Percentiles rank a stretch among this genome's conserved stretches.
Evolutionary conservation across 2,888 invertebrate species (phyloP).

Genomic region (Epinotia brunnichana): DNA sequence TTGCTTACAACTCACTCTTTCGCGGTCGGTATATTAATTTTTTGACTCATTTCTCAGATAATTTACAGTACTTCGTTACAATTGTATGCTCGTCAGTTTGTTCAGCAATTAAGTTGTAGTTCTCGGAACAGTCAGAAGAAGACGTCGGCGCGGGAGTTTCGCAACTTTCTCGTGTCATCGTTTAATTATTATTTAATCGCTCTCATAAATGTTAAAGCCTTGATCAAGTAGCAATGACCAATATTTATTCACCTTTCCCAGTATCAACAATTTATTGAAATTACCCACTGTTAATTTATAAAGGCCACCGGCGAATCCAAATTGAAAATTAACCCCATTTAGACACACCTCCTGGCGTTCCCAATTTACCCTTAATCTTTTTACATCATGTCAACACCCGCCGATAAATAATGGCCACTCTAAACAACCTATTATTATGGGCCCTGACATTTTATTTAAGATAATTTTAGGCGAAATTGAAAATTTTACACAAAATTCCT

Average conservation of each 20-base stretch:
- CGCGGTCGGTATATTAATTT: conserved; percentile 46
- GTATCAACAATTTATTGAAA: conserved; percentile 71
- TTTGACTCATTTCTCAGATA: conserved; percentile 45
- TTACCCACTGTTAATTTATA: conserved; percentile 68
- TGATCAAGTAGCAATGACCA: conserved; percentile 65
- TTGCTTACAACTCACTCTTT: conserved; percentile 43
- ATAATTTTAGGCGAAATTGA: conserved; percentile 75
- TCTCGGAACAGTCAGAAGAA: conserved; percentile 55
- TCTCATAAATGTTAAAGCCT: conserved; percentile 62
- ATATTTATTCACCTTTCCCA: conserved; percentile 68
- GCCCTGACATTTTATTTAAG: conserved; percentile 78
- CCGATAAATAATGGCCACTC: conserved; percentile 76
- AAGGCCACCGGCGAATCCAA: conserved; percentile 76
- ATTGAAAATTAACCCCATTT: conserved; percentile 82
- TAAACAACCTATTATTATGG: conserved; percentile 79
- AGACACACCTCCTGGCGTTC: conserved; percentile 76
- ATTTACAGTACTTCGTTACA: conserved; percentile 50
- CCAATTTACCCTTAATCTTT: conserved; percentile 65
- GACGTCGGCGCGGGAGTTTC: conserved; percentile 54
- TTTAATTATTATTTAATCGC: conserved; percentile 69
- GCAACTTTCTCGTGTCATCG: conserved; percentile 63
- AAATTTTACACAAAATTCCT: conserved; percentile 68
- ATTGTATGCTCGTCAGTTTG: conserved; percentile 48
- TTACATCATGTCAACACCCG: conserved; percentile 78
- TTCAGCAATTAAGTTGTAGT: conserved; percentile 55